A percentile compares a stretch with the other conserved stretches of the same genome.
Evolutionary conservation across 2,797 vertebrate genomes (phyloP).

Genomic region (Valencia hispanica): DNA sequence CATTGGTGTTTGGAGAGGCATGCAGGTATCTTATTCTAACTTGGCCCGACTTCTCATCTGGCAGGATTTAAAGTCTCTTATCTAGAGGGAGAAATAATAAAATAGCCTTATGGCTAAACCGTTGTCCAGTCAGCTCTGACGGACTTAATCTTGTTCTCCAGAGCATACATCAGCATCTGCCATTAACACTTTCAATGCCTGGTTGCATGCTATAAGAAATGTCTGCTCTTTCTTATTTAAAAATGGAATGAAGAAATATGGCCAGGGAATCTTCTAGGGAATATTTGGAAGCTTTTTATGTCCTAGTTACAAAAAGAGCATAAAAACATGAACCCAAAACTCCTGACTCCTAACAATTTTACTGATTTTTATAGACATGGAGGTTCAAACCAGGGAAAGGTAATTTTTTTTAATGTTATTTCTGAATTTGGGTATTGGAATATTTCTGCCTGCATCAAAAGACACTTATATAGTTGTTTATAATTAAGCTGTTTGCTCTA

Average conservation of each 20-base stretch:
- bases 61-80: conserved; percentile 43
- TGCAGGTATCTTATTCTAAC: conserved; percentile 33
- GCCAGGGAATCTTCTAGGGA: background rate
- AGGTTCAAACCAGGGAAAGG: conserved; percentile 35
- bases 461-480: conserved; percentile 7
- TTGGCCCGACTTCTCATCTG: conserved; percentile 18
- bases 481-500: conserved; percentile 12
- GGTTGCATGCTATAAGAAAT: background rate
- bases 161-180: conserved; percentile 14
- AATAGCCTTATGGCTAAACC: conserved; percentile 29
- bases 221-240: background rate
- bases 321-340: conserved; percentile 16
- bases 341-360: conserved; percentile 25
- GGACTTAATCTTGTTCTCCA: conserved; percentile 43
- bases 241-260: conserved; percentile 2
- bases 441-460: conserved; percentile 9
- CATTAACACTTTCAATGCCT: conserved; percentile 10
- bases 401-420: conserved; percentile 53
- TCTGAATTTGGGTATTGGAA: conserved; percentile 43
- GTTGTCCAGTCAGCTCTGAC: conserved; percentile 33
- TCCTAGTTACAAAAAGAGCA: conserved; percentile 20
- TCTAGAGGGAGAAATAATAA: conserved; percentile 36
- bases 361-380: conserved; percentile 32
- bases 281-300: background rate
- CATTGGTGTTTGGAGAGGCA: conserved; percentile 34